phyloP scores from a whole-genome alignment of 2,888 invertebrate species.

The Nemurella pictetii region DNA sequence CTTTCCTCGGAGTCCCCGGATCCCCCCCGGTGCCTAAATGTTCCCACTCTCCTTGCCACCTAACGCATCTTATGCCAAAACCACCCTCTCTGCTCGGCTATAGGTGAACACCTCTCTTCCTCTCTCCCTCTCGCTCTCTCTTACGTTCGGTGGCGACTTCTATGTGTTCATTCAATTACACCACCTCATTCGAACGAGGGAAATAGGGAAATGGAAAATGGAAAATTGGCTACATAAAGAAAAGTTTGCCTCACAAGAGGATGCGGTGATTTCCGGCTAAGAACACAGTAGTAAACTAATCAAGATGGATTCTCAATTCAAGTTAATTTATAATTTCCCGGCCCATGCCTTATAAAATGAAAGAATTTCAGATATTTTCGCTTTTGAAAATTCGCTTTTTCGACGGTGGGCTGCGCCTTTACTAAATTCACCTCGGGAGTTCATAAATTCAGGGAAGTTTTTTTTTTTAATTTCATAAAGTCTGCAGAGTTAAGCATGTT shows the following conservation, averaged over 20 bases:
- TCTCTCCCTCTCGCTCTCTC: constrained; percentile 27
- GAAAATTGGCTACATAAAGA: constrained; percentile 40
- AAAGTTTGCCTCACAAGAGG: constrained; percentile 9
- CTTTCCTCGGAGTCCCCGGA: background rate
- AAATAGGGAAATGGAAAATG: constrained; percentile 37
- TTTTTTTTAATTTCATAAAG: background rate
- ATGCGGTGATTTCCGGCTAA: background rate
- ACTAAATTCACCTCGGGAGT: background rate
- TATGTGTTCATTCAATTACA: constrained; percentile 37
- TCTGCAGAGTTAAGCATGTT: background rate
- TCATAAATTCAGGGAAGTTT: background rate
- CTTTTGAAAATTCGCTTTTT: background rate
- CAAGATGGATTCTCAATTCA: background rate
- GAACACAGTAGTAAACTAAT: background rate
- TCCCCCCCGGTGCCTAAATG: background rate
- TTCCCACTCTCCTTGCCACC: background rate
- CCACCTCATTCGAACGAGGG: constrained; percentile 32
- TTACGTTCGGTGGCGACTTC: background rate
- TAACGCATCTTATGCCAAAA: background rate
- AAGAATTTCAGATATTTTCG: background rate
- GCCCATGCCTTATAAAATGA: no score
- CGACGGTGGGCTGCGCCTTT: background rate
- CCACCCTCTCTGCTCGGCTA: background rate
- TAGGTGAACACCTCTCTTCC: constrained; percentile 15
- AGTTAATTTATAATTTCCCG: background rate